These are phyloP conservation scores for Ischnura elegans DNA, from an alignment of 2,888 invertebrate species.

Conservation along the genomic window DNA sequence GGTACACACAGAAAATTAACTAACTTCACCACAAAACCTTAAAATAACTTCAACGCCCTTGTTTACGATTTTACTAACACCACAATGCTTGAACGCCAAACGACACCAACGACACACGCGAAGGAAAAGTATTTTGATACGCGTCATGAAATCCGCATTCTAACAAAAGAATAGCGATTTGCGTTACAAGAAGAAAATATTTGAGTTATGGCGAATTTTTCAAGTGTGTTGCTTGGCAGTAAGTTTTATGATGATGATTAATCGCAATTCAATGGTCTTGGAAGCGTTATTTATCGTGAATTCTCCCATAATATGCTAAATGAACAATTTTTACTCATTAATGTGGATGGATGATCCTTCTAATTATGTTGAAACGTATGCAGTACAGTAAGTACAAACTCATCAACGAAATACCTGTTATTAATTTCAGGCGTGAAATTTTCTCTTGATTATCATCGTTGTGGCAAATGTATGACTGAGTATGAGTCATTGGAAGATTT, in stretches of 20 bases:
- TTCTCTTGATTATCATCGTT: slow-evolving; percentile 62
- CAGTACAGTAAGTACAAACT: not conserved
- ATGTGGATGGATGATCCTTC: not conserved
- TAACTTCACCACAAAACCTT: not conserved
- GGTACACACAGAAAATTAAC: not conserved
- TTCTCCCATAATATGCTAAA: too few relatives aligned
- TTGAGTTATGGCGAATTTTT: slow-evolving; percentile 27
- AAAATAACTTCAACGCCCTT: not conserved
- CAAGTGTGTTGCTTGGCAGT: not conserved
- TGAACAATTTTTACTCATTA: too few relatives aligned
- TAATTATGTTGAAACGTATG: not conserved
- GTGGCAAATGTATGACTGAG: slow-evolving; percentile 60
- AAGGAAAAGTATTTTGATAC: not conserved
- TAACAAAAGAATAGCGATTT: not conserved
- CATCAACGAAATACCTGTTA: not conserved
- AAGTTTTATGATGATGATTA: not conserved
- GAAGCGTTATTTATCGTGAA: too few relatives aligned
- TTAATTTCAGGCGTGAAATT: slow-evolving; percentile 25
- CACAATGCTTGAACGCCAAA: not conserved
- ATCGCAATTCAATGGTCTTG: too few relatives aligned
- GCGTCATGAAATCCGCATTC: slow-evolving; percentile 24
- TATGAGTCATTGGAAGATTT: slow-evolving; percentile 65
- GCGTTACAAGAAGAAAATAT: not conserved
- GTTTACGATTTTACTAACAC: not conserved
- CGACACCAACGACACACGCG: not conserved